Base-by-base conservation (phyloP, 2,113 vertebrate species). In the Malaclemys terrapin region DNA sequence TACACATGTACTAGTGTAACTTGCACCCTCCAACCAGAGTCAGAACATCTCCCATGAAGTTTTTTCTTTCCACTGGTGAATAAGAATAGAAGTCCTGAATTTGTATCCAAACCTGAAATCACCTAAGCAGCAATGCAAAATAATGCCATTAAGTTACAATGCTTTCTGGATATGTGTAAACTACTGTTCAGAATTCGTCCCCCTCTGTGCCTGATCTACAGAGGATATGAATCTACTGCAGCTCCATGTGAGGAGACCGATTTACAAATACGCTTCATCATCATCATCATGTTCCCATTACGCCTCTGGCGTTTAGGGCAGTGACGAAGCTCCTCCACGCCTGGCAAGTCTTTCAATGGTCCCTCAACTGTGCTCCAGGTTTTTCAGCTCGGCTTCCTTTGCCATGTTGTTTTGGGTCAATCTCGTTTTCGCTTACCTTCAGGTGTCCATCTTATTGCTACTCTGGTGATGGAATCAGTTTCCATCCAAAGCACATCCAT, bases 1-100 rank as follows among this genome's bases (percentile, higher is more conserved):
- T 72, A 29, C 50, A 84, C 94, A 84, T 84, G 80, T 62, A 38
- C 75, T 93, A 94, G 94, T 94, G 93, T 84, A 93, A 75, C 85
- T 62, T 90, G 87, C 57, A 80, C 9, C 31, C 94, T 95, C 69
- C 80, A 90, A 93, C 0, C 62, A 49, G 24, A 91, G 90, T 42
- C 52, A 84, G 42, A 93, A 90, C 13, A 69, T 45, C 76, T 80
- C 78, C 75, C 31, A 59, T 47, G 49, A 90, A 56, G 49, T 49
- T 52, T 50, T 19, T 2, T 88, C 56, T 59, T 59, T 59, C 56
- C 56, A 59, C 56, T 29, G 91, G 90, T 88, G 31, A 52, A 69
- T 50, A 45, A 90, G 76, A 84, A 87, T 87, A 91, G 65, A 90
- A 85, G 47, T 88, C 50, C 86, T 87, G 88, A 59, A 45, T 85